phyloP scores from a whole-genome alignment of 2,888 invertebrate species.

The Aphrophora alni region DNA sequence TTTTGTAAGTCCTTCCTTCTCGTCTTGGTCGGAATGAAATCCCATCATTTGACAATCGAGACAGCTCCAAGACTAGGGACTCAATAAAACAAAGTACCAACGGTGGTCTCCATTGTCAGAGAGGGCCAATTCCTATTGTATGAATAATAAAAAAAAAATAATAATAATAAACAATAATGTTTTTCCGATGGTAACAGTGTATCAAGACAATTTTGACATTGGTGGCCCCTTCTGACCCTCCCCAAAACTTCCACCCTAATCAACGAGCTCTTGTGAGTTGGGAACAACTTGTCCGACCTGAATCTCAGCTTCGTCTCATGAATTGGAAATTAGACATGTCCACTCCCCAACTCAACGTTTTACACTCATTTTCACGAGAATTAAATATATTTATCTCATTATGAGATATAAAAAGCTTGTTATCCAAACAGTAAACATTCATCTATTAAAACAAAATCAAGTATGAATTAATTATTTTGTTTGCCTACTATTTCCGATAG shows the following conservation, averaged over 20 bases:
- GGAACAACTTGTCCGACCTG: neutral
- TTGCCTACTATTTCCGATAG: no score
- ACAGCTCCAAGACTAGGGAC: neutral
- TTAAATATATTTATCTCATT: neutral
- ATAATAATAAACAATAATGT: slow-evolving; percentile 7
- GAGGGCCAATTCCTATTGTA: no score
- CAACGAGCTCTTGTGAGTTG: neutral
- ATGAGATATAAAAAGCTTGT: neutral
- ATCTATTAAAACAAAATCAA: no score
- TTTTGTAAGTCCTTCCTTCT: neutral
- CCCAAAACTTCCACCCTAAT: neutral
- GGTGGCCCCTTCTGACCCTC: neutral
- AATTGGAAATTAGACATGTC: neutral
- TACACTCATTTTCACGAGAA: neutral
- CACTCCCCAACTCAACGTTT: neutral
- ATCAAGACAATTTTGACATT: neutral
- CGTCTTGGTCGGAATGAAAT: neutral
- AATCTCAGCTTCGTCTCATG: neutral
- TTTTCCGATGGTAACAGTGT: neutral
- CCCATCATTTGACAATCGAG: neutral
- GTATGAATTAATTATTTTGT: no score
- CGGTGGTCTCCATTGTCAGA: neutral
- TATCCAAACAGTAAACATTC: neutral
- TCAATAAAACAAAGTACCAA: neutral
- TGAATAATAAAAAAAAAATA: neutral